Evolutionary conservation across 1,140 invertebrate species (phyloP), one percentile per base, ranked within the genome.

Genomic region (Tenebrio molitor): DNA sequence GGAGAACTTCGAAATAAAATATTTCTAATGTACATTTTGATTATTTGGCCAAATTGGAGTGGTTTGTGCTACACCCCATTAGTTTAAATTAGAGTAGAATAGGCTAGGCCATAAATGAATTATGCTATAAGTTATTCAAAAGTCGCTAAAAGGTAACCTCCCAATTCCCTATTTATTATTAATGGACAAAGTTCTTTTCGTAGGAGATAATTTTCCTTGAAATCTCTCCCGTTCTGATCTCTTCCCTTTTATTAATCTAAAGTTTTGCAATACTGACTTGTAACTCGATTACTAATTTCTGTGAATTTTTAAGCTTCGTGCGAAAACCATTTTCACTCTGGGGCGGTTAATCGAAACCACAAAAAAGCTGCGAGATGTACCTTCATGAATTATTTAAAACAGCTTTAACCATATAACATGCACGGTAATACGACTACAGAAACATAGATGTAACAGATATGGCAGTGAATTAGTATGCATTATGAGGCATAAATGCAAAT

Each of bases 241-340:
- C 15, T 58, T 58, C 21, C 21, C 50, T 58, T 58, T 29, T 58
- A 58, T 58, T 58, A 58, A 58, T 58, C 50, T 25, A 33, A 58
- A 58, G 3, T 58, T 58, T 58, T 29, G 42, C 42, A 46, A 17
- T 46, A 17, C 42, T 19, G 42, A 1, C 23, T 53, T 53, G 6
- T 23, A 29, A 58, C 23, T 25, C 50, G 14, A 58, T 58, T 58
- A 58, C 23, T 29, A 58, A 58, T 58, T 58, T 58, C 12, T 58
- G 50, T 6, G 23, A 29, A 58, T 46, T 46, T 46, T 46, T 46
- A 29, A 58, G 12, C 36, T 7, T 12, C 2, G 36, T 39, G 36
- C n/a, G n/a, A 39, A 39, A 39, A 39, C 36, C 36, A 39, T 39
- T 39, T 39, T 7, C 36, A 12, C 4, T 39, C 12, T 39, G 12